Base-by-base conservation (phyloP, 1,140 invertebrate species). In the Drosophila saltans region DNA sequence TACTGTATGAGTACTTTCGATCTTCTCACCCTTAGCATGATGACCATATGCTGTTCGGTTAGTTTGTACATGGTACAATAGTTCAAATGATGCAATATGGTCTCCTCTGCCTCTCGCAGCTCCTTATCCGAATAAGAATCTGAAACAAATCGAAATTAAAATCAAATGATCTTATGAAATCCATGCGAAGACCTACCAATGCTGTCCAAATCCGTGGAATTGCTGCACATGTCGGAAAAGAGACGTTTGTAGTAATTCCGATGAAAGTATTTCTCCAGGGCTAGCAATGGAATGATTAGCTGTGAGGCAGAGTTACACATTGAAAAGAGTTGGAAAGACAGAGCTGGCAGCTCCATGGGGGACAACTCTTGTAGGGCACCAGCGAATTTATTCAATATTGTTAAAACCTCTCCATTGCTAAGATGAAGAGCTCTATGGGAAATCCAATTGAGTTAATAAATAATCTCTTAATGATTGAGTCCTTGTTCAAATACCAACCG, bases 221-320 rank as follows among this genome's bases (percentile, higher is more conserved):
- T 89, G 55, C 90, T 92, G 57, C 75, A 77, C 88, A 92, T 86
- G 39, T 92, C 90, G 0, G 79, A 78, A 60, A 91, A 92, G 2
- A 91, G 16, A 24, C 91, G 90, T 24, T 92, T 90, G 66, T 93
- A 93, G 57, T 93, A 92, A 73, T 91, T 89, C 10, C 90, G 80
- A 60, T 91, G 85, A 69, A 93, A 93, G 69, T 93, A 93, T 59
- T 92, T 85, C 60, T 93, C 92, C 40, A 93, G 66, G 8, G 86
- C 91, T 36, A 93, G 66, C 57, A 93, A 7, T 0, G 82, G 80
- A 48, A 92, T 90, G 3, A 92, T 88, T 72, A 80, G 90, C 67
- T 79, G 81, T 11, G 74, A 70, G 43, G 83, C 90, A 33, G 78
- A 92, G 73, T 67, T 90, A 81, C 93, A 93, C 62, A 93, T 80